Base-by-base conservation (phyloP, 2,113 vertebrate species). In the Actenoides hombroni region DNA sequence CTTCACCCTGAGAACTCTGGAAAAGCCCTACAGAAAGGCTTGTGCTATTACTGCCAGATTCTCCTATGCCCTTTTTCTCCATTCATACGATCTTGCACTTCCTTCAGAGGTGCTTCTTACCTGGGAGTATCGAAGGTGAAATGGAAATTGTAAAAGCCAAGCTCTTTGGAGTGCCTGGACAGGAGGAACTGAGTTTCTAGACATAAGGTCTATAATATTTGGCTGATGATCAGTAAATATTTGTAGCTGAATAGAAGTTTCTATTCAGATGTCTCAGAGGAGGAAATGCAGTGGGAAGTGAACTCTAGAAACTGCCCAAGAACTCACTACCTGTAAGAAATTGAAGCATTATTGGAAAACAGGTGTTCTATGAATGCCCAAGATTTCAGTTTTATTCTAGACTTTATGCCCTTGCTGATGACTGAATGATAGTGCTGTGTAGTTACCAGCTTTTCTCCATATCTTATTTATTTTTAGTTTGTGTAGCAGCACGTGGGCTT, bases 261-360 rank as follows among this genome's bases (percentile, higher is more conserved):
- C 46, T 91, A 61, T 65, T 86, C 64, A 74, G 2, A 18, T 67
- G 39, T 57, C 64, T 93, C 23, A 14, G 51, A 80, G 48, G 23
- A 65, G 48, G 69, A 90, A 86, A 39, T 78, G 33, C 46, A 64
- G 68, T 74, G 25, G 39, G 56, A 84, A 83, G 44, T 0, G 1
- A 91, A 42, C 56, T 91, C 39, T 83, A 93, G 78, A 68, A 95
- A 48, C 29, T 63, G 44, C 33, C 33, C 44, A 68, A 39, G n/a
- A 74, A 15, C 60, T 71, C 81, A 5, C 25, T 68, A 54, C 17
- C 28, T 68, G 17, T 75, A 64, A 63, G 80, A 83, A 90, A 28
- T 13, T 10, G 17, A 75, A 75, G 23, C 33, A 20, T 54, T 71
- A 16, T 49, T 4, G 28, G 20, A 21, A 46, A 59, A 10, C 18